Conservation (phyloP, 2,113 vertebrate species). For the Anarhynchus alexandrinus region DNA sequence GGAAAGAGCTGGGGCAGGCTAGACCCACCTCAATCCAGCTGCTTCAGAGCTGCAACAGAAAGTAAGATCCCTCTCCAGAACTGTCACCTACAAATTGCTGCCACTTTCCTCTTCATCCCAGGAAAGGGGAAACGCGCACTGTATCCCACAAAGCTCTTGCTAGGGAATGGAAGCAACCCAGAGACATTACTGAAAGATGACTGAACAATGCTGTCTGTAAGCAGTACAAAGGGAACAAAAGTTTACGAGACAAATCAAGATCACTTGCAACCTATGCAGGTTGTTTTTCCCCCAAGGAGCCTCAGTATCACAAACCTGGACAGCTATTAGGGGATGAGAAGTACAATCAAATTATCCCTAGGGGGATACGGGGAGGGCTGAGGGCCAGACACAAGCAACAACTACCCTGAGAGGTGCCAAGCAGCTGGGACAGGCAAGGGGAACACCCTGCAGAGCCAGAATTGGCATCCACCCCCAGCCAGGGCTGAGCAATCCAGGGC, state of each 20-base stretch:
- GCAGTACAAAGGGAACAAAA: background rate
- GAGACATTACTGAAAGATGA: background rate
- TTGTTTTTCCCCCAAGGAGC: background rate
- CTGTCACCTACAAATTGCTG: background rate
- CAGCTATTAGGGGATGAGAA: background rate
- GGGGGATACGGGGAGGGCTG: too few species aligned
- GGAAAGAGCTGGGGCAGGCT: background rate
- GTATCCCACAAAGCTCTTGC: background rate
- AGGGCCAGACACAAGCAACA: background rate
- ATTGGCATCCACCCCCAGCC: background rate
- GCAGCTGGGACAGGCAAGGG: background rate
- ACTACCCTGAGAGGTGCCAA: background rate
- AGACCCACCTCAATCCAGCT: background rate
- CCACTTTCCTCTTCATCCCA: background rate
- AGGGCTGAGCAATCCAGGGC: background rate
- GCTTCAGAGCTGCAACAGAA: background rate
- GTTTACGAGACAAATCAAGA: fast-evolving
- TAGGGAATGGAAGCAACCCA: background rate
- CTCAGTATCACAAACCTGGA: background rate
- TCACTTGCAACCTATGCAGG: background rate
- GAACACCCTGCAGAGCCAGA: background rate
- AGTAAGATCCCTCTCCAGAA: background rate
- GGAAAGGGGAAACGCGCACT: background rate
- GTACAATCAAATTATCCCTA: background rate
- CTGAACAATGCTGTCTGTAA: background rate